Evolutionary conservation across 2,888 invertebrate genomes (phyloP).

Genomic region (Amphimallon solstitiale): DNA sequence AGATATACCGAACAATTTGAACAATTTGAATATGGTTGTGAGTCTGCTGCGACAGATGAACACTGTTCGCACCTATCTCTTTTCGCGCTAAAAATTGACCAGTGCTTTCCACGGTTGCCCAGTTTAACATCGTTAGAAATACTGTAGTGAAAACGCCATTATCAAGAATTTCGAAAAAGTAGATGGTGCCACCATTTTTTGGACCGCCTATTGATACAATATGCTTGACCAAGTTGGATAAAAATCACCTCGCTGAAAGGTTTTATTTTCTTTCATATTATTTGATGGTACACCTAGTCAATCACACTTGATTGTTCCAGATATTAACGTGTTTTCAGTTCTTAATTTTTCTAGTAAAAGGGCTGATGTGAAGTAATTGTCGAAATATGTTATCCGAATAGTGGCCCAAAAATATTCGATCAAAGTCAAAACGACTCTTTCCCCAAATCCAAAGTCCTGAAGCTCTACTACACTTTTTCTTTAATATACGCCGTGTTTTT

Average conservation of each 20-base stretch:
- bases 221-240: no score
- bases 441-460: conserved; percentile 23
- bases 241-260: no score
- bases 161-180: conserved; percentile 38
- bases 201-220: no score
- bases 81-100: not conserved
- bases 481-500: conserved; percentile 32
- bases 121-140: not conserved
- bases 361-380: conserved; percentile 39
- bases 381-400: conserved; percentile 26
- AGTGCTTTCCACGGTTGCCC: not conserved
- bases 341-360: conserved; percentile 28
- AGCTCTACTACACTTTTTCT: conserved; percentile 31
- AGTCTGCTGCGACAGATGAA: no score
- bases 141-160: conserved; percentile 36
- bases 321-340: no score
- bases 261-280: not conserved
- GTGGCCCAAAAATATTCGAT: conserved; percentile 29
- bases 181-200: not conserved
- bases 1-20: not conserved
- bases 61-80: not conserved
- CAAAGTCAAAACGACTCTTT: conserved; percentile 34
- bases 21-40: no score
- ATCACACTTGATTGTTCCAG: no score
- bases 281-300: not conserved